Percentiles rank a stretch among this genome's conserved stretches.
phyloP scores from a whole-genome alignment of 2,888 invertebrate species.

The Doris montereyensis region DNA sequence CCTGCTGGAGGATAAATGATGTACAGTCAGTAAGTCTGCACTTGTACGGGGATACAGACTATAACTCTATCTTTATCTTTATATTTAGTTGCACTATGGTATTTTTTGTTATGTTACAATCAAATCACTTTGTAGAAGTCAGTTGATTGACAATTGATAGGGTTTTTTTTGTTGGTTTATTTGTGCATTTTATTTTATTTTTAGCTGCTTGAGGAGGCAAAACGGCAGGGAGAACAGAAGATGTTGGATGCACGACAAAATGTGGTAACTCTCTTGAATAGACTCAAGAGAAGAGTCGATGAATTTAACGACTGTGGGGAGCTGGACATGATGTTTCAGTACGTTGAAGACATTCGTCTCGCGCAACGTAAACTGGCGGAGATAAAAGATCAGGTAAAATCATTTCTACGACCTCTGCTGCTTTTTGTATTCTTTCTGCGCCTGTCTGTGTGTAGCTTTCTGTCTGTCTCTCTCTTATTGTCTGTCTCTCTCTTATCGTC shows the following conservation, averaged over 20 bases:
- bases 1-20: no score
- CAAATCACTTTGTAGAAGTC: neutral
- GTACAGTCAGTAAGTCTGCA: no score
- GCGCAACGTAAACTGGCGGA: slow-evolving; percentile 79
- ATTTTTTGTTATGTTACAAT: neutral
- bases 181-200: slow-evolving; percentile 33
- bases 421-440: no score
- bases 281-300: slow-evolving; percentile 82
- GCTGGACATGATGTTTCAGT: slow-evolving; percentile 83
- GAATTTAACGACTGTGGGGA: slow-evolving; percentile 89
- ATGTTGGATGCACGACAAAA: slow-evolving; percentile 80
- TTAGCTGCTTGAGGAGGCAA: slow-evolving; percentile 83
- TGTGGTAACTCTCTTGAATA: slow-evolving; percentile 81
- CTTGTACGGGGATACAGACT: no score
- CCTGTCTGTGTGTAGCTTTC: no score
- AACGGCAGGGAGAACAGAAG: slow-evolving; percentile 87
- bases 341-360: slow-evolving; percentile 82
- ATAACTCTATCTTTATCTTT: no score
- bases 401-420: no score
- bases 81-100: no score
- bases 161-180: neutral
- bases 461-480: no score
- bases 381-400: slow-evolving; percentile 80
- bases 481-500: no score
- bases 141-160: no score